A percentile compares a stretch with the other conserved stretches of the same genome.
These are phyloP conservation scores for Salpingus planirostris DNA, from an alignment of 2,888 invertebrate species.

Conservation along the genomic window DNA sequence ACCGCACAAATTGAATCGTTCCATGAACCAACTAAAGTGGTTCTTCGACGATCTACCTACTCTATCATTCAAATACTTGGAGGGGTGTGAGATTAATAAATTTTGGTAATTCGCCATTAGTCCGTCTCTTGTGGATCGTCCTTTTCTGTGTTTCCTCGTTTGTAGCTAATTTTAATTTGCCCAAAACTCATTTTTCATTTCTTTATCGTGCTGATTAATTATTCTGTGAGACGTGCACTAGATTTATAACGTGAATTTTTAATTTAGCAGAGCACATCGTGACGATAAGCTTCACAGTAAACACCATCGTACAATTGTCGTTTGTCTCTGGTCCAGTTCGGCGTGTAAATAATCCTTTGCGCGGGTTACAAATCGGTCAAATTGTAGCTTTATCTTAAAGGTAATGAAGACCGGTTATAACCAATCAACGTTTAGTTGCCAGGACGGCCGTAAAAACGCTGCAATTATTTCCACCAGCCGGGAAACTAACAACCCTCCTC, in stretches of 20 bases:
- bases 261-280: constrained; percentile 11
- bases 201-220: constrained; percentile 15
- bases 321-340: constrained; percentile 2
- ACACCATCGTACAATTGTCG: constrained; percentile 6
- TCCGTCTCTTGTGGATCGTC: too few relatives aligned
- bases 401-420: too few relatives aligned
- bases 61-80: too few relatives aligned
- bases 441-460: constrained; percentile 17
- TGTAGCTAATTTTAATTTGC: constrained; percentile 10
- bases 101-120: too few relatives aligned
- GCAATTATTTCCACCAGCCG: constrained; percentile 6
- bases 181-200: constrained; percentile 10
- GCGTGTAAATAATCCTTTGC: constrained; percentile 5
- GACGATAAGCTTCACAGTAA: constrained; percentile 7
- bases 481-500: constrained; percentile 1
- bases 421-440: constrained; percentile 21
- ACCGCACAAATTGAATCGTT: too few relatives aligned
- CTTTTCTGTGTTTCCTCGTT: too few relatives aligned
- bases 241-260: constrained; percentile 15
- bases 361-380: too few relatives aligned
- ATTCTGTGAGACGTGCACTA: constrained; percentile 11
- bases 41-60: too few relatives aligned
- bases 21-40: too few relatives aligned
- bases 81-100: too few relatives aligned
- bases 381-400: too few relatives aligned